Evolutionary conservation across 1,140 invertebrate genomes (phyloP), one percentile per base, ranked within the genome.

Genomic region (Meloidogyne floridensis): DNA sequence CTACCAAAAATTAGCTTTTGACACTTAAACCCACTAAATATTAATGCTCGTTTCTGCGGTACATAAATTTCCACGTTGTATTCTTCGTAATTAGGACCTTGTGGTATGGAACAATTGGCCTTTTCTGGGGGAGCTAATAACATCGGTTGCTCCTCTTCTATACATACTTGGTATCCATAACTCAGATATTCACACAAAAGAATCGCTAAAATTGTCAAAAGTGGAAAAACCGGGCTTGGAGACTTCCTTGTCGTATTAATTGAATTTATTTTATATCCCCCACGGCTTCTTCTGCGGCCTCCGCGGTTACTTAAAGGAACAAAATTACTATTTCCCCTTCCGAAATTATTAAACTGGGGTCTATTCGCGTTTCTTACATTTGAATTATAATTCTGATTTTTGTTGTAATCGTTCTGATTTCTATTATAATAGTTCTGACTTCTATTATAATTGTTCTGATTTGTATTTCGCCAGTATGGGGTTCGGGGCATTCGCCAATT

Each of bases 1-100:
- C 20, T 43, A 11, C 71, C 71, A 72, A 72, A 42, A 13, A 72
- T 72, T 2, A 42, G 32, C 13, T 13, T 72, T 13, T 72, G 71
- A 72, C 71, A 72, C 8, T 8, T 72, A 72, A 72, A 72, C 71
- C 71, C 71, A 7, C 47, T 20, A 72, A 72, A 72, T 42, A 72
- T 72, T 10, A 72, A 11, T 7, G 71, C 20, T 2, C 71, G 71
- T 8, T 20, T 10, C 1, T 43, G 71, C 8, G 71, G 71, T 42
- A 72, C 71, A 9, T 42, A 72, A 72, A 72, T 72, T 72, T 72
- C 71, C 8, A 72, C 13, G 2, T 72, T 43, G 0, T 10, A 72
- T 13, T 72, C 71, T 8, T 43, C 71, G 47, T 42, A 72, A 72
- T 10, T 72, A 9, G 47, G 32, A 1, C 47, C 71, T 8, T 20